These are phyloP conservation scores for Ylistrum balloti DNA, from an alignment of 1,140 invertebrate genomes.

Conservation along the genomic window DNA sequence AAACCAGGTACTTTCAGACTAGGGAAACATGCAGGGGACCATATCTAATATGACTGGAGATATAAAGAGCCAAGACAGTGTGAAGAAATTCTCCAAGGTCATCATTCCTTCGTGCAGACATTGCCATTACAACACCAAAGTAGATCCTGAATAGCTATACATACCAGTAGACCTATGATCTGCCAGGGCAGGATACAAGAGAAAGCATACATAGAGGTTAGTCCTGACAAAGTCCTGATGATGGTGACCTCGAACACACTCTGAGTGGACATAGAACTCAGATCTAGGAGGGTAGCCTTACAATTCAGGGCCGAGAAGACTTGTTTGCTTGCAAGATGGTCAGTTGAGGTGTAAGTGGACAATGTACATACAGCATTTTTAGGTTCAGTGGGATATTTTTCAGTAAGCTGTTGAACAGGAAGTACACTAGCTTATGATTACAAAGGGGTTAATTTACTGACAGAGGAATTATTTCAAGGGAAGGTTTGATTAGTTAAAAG, in stretches of 20 bases:
- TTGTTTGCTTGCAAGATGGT: not conserved
- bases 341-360: not conserved
- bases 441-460: no score
- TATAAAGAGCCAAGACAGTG: not conserved
- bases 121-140: not conserved
- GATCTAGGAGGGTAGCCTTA: not conserved
- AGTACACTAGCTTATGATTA: not conserved
- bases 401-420: not conserved
- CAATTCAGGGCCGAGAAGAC: not conserved
- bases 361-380: not conserved
- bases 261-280: not conserved
- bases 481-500: not conserved
- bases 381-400: not conserved
- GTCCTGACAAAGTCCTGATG: not conserved
- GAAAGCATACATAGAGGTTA: slow-evolving; percentile 34
- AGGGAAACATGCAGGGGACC: not conserved
- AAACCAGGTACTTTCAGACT: not conserved
- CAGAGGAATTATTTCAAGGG: not conserved
- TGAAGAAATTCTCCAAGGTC: not conserved
- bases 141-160: not conserved
- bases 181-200: slow-evolving; percentile 30
- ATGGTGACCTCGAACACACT: not conserved
- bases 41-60: not conserved
- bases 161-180: slow-evolving; percentile 27
- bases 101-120: not conserved